A percentile compares a stretch with the other conserved stretches of the same genome.
Conservation (phyloP, 2,113 vertebrate species). For the Xiphophorus maculatus region DNA sequence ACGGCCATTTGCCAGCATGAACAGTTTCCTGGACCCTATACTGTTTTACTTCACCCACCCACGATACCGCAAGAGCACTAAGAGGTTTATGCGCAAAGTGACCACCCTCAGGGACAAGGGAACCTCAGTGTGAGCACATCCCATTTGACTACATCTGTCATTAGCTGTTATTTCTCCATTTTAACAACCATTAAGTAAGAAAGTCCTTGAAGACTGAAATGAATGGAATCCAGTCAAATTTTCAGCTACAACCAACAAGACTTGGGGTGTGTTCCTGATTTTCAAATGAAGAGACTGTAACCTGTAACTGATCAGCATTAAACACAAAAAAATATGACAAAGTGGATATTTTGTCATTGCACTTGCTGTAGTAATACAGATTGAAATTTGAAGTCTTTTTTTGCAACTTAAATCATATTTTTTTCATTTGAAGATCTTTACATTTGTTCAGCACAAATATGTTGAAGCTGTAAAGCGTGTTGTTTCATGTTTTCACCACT, state of each 20-base stretch:
- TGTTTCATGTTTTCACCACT: constrained; percentile 47
- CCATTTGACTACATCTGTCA: neutral
- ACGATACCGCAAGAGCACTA: constrained; percentile 85
- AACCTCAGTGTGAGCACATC: constrained; percentile 34
- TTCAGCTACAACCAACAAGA: neutral
- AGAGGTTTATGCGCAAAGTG: constrained; percentile 82
- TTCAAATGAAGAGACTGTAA: neutral
- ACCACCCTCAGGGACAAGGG: constrained; percentile 77
- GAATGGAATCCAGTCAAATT: neutral
- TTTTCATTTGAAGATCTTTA: too few species aligned
- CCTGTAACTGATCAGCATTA: neutral
- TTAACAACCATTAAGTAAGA: neutral
- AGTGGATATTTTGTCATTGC: neutral
- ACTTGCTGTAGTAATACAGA: neutral
- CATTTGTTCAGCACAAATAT: too few species aligned
- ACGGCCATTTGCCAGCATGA: constrained; percentile 94
- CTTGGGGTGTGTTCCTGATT: neutral
- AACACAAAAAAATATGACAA: neutral
- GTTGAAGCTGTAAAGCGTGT: neutral
- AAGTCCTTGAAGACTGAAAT: neutral
- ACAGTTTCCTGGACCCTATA: constrained; percentile 95
- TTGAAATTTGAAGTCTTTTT: neutral
- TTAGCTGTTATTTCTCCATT: neutral
- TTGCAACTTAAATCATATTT: neutral
- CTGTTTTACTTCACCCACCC: constrained; percentile 95